phyloP scores from a whole-genome alignment of 23 tunicate species.

The Oikopleura vanhoeffeni region DNA sequence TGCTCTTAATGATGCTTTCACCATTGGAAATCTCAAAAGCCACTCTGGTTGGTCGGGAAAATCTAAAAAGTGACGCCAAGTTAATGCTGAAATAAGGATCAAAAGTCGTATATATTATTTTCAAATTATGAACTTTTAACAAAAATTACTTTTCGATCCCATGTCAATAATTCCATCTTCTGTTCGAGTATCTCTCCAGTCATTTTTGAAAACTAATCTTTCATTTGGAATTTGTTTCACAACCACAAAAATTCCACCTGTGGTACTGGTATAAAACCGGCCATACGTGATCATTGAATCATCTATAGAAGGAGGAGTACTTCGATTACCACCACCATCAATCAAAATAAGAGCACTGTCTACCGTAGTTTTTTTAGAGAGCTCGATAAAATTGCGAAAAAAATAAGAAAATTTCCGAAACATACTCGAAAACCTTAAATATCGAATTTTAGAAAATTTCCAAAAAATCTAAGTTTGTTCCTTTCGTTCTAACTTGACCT shows the following conservation, averaged over 20 bases:
- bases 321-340: neutral
- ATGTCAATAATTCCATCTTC: conserved; percentile 90
- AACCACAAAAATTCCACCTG: conserved; percentile 35
- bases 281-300: neutral
- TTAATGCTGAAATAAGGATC: too few species aligned
- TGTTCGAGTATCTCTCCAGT: conserved; percentile 45
- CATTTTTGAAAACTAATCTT: conserved; percentile 38
- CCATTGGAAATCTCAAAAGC: conserved; percentile 81
- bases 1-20: conserved; percentile 63
- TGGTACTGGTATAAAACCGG: neutral
- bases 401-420: too few species aligned
- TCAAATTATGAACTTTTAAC: too few species aligned
- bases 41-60: conserved; percentile 74
- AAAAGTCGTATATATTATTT: too few species aligned
- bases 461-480: too few species aligned
- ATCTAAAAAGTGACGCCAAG: conserved; percentile 86
- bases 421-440: too few species aligned
- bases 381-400: too few species aligned
- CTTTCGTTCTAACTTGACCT: too few species aligned
- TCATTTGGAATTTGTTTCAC: conserved; percentile 83
- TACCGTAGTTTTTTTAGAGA: too few species aligned
- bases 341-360: neutral
- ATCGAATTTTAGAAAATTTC: too few species aligned
- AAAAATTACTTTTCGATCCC: too few species aligned
- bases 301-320: neutral